Evolutionary conservation across 2,797 vertebrate genomes (phyloP).

Genomic region (Halcyon badia): DNA sequence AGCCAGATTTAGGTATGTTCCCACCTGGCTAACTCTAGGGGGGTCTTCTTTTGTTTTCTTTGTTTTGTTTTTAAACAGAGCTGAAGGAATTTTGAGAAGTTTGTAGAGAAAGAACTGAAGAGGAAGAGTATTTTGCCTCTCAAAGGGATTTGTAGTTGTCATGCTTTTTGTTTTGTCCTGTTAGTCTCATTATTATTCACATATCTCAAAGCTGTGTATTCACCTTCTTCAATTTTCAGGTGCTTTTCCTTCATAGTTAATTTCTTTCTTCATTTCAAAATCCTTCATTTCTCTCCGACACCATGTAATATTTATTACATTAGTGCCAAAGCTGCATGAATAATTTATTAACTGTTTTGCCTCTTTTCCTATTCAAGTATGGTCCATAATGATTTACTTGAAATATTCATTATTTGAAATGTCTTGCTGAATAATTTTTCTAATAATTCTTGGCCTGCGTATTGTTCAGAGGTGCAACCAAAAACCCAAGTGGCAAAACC

Average conservation of each 20-base stretch:
- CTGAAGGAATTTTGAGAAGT: neutral
- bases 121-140: neutral
- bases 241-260: conserved; percentile 43
- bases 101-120: neutral
- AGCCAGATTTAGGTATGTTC: neutral
- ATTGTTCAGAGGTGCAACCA: neutral
- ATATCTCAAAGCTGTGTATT: neutral
- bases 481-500: neutral
- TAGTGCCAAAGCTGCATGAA: conserved; percentile 33
- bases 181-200: conserved; percentile 13
- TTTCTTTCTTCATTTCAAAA: conserved; percentile 39
- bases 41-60: neutral
- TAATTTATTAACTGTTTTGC: conserved; percentile 48
- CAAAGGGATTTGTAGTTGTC: neutral
- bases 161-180: neutral
- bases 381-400: conserved; percentile 16
- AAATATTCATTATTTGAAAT: conserved; percentile 56
- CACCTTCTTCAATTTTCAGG: conserved; percentile 40
- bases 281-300: conserved; percentile 1
- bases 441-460: neutral
- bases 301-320: conserved; percentile 62
- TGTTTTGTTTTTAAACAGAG: neutral
- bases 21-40: neutral
- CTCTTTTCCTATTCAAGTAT: conserved; percentile 16
- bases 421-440: neutral